phyloP scores from a whole-genome alignment of 1,140 invertebrate genomes.

The Aphelinus atriplicis region DNA sequence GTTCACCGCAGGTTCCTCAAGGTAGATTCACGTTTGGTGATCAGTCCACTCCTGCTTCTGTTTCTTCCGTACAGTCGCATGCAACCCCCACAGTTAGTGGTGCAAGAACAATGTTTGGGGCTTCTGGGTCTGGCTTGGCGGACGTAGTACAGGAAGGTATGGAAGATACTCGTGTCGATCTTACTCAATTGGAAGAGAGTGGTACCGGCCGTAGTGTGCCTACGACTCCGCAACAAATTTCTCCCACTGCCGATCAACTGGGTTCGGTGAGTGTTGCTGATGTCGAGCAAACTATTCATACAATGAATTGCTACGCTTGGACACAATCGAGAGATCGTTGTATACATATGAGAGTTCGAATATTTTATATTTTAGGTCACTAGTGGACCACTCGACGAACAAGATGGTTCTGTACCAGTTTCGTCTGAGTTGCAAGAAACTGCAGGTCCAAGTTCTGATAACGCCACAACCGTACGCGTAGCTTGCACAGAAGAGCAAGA shows the following conservation, averaged over 20 bases:
- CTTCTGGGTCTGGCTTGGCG: conserved; percentile 58
- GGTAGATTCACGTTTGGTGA: conserved; percentile 81
- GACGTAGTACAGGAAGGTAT: conserved; percentile 72
- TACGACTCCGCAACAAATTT: conserved; percentile 78
- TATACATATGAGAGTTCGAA: no score
- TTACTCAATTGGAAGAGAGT: conserved; percentile 75
- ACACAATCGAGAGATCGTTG: no score
- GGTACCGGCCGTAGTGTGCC: conserved; percentile 76
- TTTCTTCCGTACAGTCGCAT: conserved; percentile 55
- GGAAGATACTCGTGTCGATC: conserved; percentile 82
- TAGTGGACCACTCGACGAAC: conserved; percentile 12
- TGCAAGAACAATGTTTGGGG: conserved; percentile 55
- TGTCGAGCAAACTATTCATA: no score
- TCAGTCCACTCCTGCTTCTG: conserved; percentile 58
- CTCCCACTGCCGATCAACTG: conserved; percentile 68
- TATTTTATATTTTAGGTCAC: background rate
- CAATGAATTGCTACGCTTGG: no score
- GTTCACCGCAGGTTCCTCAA: conserved; percentile 82
- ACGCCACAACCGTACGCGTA: conserved; percentile 44
- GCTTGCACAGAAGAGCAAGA: conserved; percentile 53
- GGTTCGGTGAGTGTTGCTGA: conserved; percentile 10
- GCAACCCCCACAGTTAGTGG: conserved; percentile 49
- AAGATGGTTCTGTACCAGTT: conserved; percentile 51
- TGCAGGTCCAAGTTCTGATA: conserved; percentile 7
- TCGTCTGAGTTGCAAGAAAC: background rate